These are phyloP conservation scores for Serrognathus titanus DNA, from an alignment of 2,888 invertebrate genomes.

Conservation along the genomic window DNA sequence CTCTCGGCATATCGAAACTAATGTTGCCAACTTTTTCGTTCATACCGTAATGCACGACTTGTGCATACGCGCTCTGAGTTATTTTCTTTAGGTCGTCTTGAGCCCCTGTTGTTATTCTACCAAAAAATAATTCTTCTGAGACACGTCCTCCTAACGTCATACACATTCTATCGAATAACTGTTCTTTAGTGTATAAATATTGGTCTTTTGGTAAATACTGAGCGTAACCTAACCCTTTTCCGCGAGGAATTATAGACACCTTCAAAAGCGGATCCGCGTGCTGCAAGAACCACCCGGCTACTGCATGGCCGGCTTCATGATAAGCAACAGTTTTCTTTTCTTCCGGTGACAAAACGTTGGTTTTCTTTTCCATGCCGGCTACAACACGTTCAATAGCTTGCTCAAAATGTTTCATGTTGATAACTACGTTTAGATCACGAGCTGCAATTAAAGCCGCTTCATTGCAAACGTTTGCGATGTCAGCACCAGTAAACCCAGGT, in stretches of 20 bases:
- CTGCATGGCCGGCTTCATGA: constrained; percentile 99
- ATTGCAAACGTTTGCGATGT: constrained; percentile 99
- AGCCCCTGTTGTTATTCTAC: constrained; percentile 94
- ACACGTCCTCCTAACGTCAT: constrained; percentile 98
- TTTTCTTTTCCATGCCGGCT: constrained; percentile 98
- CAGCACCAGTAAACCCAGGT: constrained; percentile 98
- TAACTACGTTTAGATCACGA: constrained; percentile 77
- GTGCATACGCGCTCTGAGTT: constrained; percentile 96
- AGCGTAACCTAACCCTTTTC: constrained; percentile 97
- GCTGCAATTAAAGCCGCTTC: constrained; percentile 99
- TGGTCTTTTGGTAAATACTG: constrained; percentile 99
- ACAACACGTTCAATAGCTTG: constrained; percentile 98
- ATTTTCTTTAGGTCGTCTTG: constrained; percentile 98
- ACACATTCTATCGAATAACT: constrained; percentile 96
- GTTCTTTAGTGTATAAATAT: constrained; percentile 94
- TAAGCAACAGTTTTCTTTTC: constrained; percentile 95
- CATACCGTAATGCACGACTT: constrained; percentile 97
- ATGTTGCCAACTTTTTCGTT: constrained; percentile 95
- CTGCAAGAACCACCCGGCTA: constrained; percentile 97
- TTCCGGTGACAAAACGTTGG: constrained; percentile 94
- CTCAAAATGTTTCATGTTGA: constrained; percentile 90
- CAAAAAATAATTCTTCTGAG: constrained; percentile 96
- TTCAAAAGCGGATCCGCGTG: constrained; percentile 96
- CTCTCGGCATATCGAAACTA: constrained; percentile 91
- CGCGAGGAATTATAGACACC: constrained; percentile 97